Base-by-base conservation (phyloP, 2,113 vertebrate genomes). In the Dipodomys stephensi region DNA sequence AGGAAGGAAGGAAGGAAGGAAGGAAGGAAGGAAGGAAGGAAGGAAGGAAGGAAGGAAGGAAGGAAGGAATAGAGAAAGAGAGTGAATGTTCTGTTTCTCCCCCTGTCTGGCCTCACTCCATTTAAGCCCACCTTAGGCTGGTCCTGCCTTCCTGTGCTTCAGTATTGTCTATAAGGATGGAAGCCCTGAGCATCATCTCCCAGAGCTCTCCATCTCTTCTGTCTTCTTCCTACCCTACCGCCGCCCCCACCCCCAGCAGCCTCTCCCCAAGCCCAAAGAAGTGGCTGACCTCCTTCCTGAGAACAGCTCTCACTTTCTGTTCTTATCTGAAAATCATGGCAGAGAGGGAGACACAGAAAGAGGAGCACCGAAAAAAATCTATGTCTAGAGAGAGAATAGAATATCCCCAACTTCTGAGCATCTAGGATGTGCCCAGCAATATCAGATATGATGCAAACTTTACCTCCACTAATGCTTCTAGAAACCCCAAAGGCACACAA, bases 381-480 rank as follows among this genome's bases (percentile, higher is more conserved):
- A 16, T 11, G 19, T 76, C 83, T 64, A 10, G 13, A 53, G 18
- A 68, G 44, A 85, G 28, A 83, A 49, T 25, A 2, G 22, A 57
- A 13, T 4, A 39, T 86, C 72, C 49, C 83, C 73, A 46, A 15
- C 18, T 68, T 32, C 3, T 0, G 27, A 76, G 35, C 19, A 44
- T 11, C 20, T 6, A 12, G 68, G 25, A 46, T 1, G 1, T 1
- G 0, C 57, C 44, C 2, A 7, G 0, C 39, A 15, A 6, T 2
- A 13, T 22, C 49, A 32, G 27, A 60, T 62, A 7, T 18, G 1
- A 0, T 1, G 2, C 2, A 27, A 62, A 16, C 15, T 1, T 32
- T 4, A 7, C 20, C 80, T 68, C 64, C 62, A 8, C 39, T 4
- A 4, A 32, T 32, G 65, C 80, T 49, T 67, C 68, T 30, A 30